Percentiles rank a stretch among this genome's conserved stretches.
Evolutionary conservation across 2,113 vertebrate species (phyloP).

Genomic region (Cettia cetti): DNA sequence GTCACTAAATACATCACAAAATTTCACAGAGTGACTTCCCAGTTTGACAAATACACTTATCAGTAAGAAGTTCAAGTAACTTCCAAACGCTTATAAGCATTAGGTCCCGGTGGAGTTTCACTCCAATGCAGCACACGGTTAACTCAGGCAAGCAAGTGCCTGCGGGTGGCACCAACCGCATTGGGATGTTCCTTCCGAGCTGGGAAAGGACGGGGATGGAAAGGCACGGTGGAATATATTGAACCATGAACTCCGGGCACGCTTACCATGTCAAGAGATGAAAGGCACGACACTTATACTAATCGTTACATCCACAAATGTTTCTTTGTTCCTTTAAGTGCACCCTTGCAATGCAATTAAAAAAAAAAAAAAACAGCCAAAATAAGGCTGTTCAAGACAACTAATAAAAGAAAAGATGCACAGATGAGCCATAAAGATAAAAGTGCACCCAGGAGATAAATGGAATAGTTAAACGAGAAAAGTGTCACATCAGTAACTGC

Average conservation of each 20-base stretch:
- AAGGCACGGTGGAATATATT: rapidly evolving
- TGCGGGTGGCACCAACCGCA: background rate
- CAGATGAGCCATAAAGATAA: background rate
- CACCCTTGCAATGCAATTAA: rapidly evolving
- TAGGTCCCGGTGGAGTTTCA: background rate
- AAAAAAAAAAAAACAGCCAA: no score
- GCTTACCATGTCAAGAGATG: background rate
- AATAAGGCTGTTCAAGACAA: background rate
- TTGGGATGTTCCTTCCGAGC: rapidly evolving
- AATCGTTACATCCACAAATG: rapidly evolving
- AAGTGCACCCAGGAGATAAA: rapidly evolving
- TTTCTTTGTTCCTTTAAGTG: background rate
- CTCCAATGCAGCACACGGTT: background rate
- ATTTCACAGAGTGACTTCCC: background rate
- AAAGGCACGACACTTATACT: background rate
- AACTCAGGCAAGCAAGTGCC: background rate
- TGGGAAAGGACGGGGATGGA: rapidly evolving
- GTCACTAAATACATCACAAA: background rate
- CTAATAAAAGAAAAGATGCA: background rate
- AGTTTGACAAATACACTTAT: background rate
- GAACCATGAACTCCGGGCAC: background rate
- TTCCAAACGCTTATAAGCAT: background rate
- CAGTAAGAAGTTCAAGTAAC: background rate
- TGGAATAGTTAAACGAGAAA: rapidly evolving
- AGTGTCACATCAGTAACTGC: rapidly evolving